phyloP scores from a whole-genome alignment of 2,888 invertebrate genomes.

The Phaedon cochleariae region DNA sequence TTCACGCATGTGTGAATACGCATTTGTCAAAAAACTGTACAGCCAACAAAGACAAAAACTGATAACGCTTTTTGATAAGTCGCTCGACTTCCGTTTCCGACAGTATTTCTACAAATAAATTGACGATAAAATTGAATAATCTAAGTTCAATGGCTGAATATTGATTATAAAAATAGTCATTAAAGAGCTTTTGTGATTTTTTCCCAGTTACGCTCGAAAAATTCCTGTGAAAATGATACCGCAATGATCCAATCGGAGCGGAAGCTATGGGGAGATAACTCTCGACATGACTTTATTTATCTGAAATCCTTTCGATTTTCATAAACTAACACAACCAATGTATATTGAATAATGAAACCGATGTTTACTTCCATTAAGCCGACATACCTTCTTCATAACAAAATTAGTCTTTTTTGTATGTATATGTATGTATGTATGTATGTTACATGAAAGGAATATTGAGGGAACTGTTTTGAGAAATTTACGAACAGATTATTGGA shows the following conservation, averaged over 20 bases:
- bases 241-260: conserved; percentile 11
- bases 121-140: conserved; percentile 48
- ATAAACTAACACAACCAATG: neutral
- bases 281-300: conserved; percentile 9
- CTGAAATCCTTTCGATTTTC: neutral
- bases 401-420: too few species aligned
- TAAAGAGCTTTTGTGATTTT: conserved; percentile 29
- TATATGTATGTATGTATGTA: too few species aligned
- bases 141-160: conserved; percentile 51
- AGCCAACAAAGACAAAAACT: conserved; percentile 54
- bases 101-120: conserved; percentile 46
- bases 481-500: too few species aligned
- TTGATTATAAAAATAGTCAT: conserved; percentile 43
- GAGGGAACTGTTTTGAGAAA: too few species aligned
- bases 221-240: neutral
- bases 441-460: too few species aligned
- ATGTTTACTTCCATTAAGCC: too few species aligned
- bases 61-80: conserved; percentile 57
- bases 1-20: conserved; percentile 59
- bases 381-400: too few species aligned
- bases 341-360: too few species aligned
- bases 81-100: conserved; percentile 55
- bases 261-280: conserved; percentile 11
- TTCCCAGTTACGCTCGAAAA: conserved; percentile 22
- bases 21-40: conserved; percentile 52